Percentiles rank a stretch among this genome's conserved stretches.
Evolutionary conservation across 2,797 vertebrate species (phyloP).

Genomic region (Eulemur rubriventer): DNA sequence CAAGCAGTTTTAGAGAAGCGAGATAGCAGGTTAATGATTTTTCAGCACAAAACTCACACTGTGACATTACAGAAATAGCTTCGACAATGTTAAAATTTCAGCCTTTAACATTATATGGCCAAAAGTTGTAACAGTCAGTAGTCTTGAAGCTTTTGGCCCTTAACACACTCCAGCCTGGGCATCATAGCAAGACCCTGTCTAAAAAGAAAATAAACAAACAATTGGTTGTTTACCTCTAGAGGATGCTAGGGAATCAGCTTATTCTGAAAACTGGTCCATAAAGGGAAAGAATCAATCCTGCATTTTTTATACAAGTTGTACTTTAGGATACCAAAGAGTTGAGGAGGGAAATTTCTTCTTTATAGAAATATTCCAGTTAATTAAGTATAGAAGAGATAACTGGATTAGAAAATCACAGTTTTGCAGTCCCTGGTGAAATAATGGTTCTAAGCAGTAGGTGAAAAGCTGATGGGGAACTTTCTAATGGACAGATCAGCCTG

Average conservation of each 20-base stretch:
- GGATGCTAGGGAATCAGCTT: neutral
- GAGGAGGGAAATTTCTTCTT: neutral
- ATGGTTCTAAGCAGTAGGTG: too few species aligned
- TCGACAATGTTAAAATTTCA: too few species aligned
- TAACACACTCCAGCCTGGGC: too few species aligned
- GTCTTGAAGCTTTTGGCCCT: too few species aligned
- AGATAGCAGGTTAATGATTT: too few species aligned
- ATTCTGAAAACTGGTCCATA: conserved; percentile 2
- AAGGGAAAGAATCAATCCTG: neutral
- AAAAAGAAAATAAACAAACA: neutral
- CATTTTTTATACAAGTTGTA: neutral
- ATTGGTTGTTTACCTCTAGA: neutral
- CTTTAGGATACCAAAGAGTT: neutral
- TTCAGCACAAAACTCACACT: too few species aligned
- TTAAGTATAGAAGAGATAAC: neutral
- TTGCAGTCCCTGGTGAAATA: neutral
- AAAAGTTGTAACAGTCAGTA: too few species aligned
- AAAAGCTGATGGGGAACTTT: too few species aligned
- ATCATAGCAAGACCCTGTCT: neutral
- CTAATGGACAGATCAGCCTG: too few species aligned
- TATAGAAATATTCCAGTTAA: neutral
- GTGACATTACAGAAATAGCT: too few species aligned
- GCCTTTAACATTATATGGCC: too few species aligned
- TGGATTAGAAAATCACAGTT: conserved; percentile 11
- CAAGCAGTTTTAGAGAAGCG: too few species aligned